phyloP scores from a whole-genome alignment of 1,140 invertebrate genomes.

The Pseudomyrmex dendroicus region DNA sequence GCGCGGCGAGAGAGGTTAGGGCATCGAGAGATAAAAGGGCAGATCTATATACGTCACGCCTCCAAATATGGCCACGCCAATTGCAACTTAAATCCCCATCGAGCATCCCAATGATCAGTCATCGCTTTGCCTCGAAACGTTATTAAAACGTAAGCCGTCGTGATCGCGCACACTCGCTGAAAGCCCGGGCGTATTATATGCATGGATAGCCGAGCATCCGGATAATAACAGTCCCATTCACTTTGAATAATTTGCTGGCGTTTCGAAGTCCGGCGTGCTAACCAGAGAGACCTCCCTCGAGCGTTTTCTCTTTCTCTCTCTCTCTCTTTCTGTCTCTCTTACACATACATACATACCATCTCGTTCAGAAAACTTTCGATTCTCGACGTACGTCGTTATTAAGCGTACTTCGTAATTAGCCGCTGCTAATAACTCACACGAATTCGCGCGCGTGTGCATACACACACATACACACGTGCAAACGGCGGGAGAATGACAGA shows the following conservation, averaged over 20 bases:
- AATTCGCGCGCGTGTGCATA: background rate
- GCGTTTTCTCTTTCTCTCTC: background rate
- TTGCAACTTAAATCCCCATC: constrained; percentile 21
- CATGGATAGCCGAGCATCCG: constrained; percentile 40
- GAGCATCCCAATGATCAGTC: constrained; percentile 30
- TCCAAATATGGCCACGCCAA: background rate
- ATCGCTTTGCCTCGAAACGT: constrained; percentile 14
- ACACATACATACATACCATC: background rate
- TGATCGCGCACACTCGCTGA: constrained; percentile 23
- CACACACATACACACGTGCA: background rate
- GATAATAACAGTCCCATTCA: constrained; percentile 51
- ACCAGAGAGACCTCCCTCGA: constrained; percentile 11
- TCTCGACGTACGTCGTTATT: constrained; percentile 58
- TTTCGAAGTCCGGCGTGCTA: constrained; percentile 22
- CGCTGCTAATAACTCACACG: constrained; percentile 62
- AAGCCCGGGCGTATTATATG: constrained; percentile 53
- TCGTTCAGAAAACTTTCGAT: constrained; percentile 42
- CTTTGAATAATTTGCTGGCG: constrained; percentile 52
- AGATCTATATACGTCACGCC: background rate
- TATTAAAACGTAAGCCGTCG: constrained; percentile 48
- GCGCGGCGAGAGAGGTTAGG: background rate
- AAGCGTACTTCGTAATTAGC: constrained; percentile 59
- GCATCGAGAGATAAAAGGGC: constrained; percentile 25
- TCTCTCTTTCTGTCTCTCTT: no score
- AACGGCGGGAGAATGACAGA: background rate